Percentiles rank a stretch among this genome's conserved stretches.
These are phyloP conservation scores for Enoplosus armatus DNA, from an alignment of 2,797 vertebrate genomes.

Conservation along the genomic window DNA sequence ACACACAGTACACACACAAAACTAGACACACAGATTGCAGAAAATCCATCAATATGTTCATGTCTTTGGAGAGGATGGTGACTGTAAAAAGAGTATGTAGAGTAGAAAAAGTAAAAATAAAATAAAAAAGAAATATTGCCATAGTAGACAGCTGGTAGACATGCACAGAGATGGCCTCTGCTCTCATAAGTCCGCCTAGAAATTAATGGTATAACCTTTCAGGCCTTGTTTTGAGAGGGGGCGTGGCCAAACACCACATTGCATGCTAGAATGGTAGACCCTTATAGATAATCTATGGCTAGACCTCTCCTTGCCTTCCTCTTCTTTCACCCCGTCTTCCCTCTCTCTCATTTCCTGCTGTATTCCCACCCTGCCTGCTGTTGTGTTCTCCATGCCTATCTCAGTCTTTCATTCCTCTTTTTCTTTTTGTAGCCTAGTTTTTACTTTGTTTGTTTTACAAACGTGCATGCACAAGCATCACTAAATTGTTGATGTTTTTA, in stretches of 20 bases:
- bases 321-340: conserved; percentile 75
- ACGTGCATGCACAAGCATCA: conserved; percentile 99
- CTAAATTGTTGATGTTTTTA: conserved; percentile 99
- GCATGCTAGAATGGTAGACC: conserved; percentile 99
- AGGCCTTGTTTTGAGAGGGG: conserved; percentile 89
- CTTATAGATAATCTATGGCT: conserved; percentile 83
- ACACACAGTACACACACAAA: conserved; percentile 51
- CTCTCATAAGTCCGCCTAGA: conserved; percentile 86
- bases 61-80: conserved; percentile 79
- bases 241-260: conserved; percentile 95
- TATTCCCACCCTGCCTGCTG: conserved; percentile 81
- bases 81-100: conserved; percentile 79
- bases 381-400: conserved; percentile 84
- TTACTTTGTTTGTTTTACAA: conserved; percentile 93
- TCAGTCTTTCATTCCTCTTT: conserved; percentile 80
- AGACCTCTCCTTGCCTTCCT: conserved; percentile 87
- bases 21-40: conserved; percentile 69
- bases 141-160: conserved; percentile 91
- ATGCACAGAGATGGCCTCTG: conserved; percentile 93
- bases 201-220: conserved; percentile 86
- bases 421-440: conserved; percentile 83
- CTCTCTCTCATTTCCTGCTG: conserved; percentile 70
- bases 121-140: conserved; percentile 75
- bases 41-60: conserved; percentile 79
- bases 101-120: conserved; percentile 73